Evolutionary conservation across 2,888 invertebrate genomes (phyloP).

Genomic region (Euplagia quadripunctaria): DNA sequence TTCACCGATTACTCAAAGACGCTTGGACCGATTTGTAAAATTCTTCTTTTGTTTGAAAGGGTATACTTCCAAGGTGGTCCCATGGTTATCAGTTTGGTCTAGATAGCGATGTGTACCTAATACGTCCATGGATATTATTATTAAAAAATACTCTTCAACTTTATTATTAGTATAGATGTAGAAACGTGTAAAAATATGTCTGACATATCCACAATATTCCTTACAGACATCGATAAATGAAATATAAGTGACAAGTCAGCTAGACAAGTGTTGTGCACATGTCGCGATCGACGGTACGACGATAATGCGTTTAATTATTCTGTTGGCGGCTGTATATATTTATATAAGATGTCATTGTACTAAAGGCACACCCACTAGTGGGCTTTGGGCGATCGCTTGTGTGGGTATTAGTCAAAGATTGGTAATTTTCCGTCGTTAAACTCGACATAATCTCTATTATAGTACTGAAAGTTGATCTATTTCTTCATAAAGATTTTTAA

Average conservation of each 20-base stretch:
- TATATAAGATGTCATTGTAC: slow-evolving; percentile 10
- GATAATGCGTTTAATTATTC: slow-evolving; percentile 12
- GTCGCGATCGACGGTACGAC: slow-evolving; percentile 27
- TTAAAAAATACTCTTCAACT: too few relatives aligned
- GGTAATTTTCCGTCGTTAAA: slow-evolving; percentile 6
- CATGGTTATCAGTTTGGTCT: too few relatives aligned
- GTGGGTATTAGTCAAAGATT: background rate
- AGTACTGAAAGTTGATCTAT: background rate
- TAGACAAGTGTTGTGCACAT: slow-evolving; percentile 64
- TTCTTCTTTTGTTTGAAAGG: too few relatives aligned
- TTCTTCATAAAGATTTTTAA: background rate
- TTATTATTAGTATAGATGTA: background rate
- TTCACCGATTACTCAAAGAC: too few relatives aligned
- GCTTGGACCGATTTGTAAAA: too few relatives aligned
- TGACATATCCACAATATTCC: slow-evolving; percentile 37
- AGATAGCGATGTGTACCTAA: too few relatives aligned
- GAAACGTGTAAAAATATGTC: background rate
- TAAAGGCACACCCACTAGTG: slow-evolving; percentile 4
- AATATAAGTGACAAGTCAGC: slow-evolving; percentile 55
- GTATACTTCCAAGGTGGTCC: too few relatives aligned
- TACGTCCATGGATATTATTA: too few relatives aligned
- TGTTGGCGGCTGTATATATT: background rate
- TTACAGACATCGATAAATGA: slow-evolving; percentile 55
- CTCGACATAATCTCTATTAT: background rate
- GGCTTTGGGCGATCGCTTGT: background rate